Conservation (phyloP, 2,797 vertebrate genomes). For the Brachymystax lenok region DNA sequence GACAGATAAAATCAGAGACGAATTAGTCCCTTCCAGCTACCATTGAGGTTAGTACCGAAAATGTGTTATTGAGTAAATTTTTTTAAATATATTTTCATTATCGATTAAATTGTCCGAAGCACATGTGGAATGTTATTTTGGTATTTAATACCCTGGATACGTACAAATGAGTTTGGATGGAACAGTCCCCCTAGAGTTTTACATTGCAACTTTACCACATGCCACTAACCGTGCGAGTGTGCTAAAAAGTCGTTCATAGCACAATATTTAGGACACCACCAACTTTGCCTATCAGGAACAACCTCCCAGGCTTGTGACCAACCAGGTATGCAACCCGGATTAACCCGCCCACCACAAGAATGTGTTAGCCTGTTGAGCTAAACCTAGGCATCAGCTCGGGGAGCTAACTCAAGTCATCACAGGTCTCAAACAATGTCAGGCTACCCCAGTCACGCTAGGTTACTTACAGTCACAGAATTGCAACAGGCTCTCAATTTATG, state of each 20-base stretch:
- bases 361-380: not conserved
- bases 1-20: not conserved
- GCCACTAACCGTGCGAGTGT: not conserved
- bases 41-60: not conserved
- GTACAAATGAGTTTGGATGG: slow-evolving; percentile 1
- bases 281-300: not conserved
- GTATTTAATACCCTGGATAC: not conserved
- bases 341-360: not conserved
- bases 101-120: not conserved
- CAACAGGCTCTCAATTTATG: not conserved
- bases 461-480: not conserved
- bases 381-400: not conserved
- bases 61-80: not conserved
- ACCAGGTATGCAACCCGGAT: not conserved
- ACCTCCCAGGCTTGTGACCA: not conserved
- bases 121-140: not conserved
- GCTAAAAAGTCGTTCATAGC: not conserved
- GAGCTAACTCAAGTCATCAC: not conserved
- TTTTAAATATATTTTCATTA: not conserved
- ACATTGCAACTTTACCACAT: not conserved
- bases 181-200: not conserved
- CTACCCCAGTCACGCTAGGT: not conserved
- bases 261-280: not conserved
- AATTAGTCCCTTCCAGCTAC: not conserved
- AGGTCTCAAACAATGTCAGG: not conserved